A percentile compares a stretch with the other conserved stretches of the same genome.
Conservation (phyloP, 1,140 invertebrate genomes). For the Aphidius gifuensis region DNA sequence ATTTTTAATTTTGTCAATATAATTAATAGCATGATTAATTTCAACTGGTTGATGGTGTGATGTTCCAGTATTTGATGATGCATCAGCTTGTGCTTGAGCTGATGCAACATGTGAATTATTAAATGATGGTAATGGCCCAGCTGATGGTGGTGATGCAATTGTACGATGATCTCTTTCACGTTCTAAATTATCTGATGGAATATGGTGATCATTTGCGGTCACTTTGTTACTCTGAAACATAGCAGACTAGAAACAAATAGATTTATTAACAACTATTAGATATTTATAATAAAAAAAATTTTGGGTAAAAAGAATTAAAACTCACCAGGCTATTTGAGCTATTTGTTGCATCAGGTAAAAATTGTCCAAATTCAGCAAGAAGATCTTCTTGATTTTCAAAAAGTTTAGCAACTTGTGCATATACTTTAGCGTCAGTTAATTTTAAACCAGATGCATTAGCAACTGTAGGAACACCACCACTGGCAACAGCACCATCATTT, state of each 20-base stretch:
- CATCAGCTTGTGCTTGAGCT: conserved; percentile 56
- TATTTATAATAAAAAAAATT: conserved; percentile 2
- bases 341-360: conserved; percentile 90
- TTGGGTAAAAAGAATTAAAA: conserved; percentile 20
- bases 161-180: conserved; percentile 50
- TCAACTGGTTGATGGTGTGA: conserved; percentile 88
- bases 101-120: conserved; percentile 54
- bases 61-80: conserved; percentile 59
- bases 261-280: conserved; percentile 2
- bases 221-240: conserved; percentile 55
- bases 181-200: conserved; percentile 35
- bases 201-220: conserved; percentile 60
- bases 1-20: conserved; percentile 99
- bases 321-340: conserved; percentile 55
- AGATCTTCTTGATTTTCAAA: conserved; percentile 98
- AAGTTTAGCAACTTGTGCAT: conserved; percentile 89
- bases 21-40: conserved; percentile 99
- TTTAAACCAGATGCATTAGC: conserved; percentile 58
- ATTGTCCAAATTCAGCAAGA: conserved; percentile 93
- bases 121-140: conserved; percentile 48
- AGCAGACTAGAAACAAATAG: conserved; percentile 43
- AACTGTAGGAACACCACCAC: conserved; percentile 44
- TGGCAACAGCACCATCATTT: conserved; percentile 62
- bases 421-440: conserved; percentile 88
- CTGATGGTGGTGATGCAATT: conserved; percentile 46